These are phyloP conservation scores for Antechinus flavipes DNA, from an alignment of 2,113 vertebrate genomes.

Conservation along the genomic window DNA sequence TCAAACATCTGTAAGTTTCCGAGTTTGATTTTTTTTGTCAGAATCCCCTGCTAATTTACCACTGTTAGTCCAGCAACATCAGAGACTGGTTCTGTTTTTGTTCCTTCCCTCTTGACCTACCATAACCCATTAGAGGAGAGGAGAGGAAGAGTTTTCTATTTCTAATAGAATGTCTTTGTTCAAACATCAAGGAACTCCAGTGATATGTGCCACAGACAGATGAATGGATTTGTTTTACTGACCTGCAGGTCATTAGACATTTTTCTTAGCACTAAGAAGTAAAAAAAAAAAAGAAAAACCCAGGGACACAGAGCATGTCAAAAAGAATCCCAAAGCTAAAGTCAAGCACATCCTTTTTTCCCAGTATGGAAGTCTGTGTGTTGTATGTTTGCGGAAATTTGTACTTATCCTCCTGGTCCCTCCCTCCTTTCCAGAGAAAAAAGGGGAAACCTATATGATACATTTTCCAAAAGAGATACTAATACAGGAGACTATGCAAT, in stretches of 20 bases:
- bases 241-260: neutral
- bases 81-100: neutral
- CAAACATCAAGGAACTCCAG: constrained; percentile 10
- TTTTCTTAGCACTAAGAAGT: neutral
- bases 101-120: neutral
- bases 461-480: neutral
- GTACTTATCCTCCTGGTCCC: neutral
- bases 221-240: neutral
- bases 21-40: neutral
- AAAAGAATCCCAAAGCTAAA: neutral
- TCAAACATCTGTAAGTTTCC: constrained; percentile 5
- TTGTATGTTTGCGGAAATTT: neutral
- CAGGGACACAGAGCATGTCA: neutral
- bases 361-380: neutral
- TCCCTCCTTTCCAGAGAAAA: neutral
- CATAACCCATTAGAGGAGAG: neutral
- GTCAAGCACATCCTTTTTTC: neutral
- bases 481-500: neutral
- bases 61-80: constrained; percentile 11
- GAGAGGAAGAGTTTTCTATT: constrained; percentile 12
- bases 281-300: constrained; percentile 3
- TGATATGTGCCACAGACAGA: neutral
- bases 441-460: neutral
- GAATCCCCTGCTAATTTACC: neutral
- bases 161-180: constrained; percentile 24